A percentile compares a stretch with the other conserved stretches of the same genome.
phyloP scores from a whole-genome alignment of 2,797 vertebrate genomes.

The Rhinoraja longicauda region DNA sequence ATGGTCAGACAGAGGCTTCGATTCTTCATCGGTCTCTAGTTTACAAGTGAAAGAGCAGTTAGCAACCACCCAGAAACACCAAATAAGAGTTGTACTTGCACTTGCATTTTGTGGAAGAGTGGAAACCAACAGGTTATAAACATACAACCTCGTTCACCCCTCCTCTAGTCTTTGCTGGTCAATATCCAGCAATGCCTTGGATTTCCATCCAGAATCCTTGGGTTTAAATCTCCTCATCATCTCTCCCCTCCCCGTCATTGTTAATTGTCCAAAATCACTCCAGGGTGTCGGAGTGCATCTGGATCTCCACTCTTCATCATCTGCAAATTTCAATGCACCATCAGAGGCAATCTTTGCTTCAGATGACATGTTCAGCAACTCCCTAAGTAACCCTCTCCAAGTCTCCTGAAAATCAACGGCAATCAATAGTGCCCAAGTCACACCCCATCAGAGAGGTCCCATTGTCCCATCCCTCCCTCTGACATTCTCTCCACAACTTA shows the following conservation, averaged over 20 bases:
- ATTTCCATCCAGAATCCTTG: too few relatives aligned
- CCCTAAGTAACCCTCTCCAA: background rate
- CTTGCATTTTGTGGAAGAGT: constrained; percentile 42
- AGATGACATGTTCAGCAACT: background rate
- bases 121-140: constrained; percentile 10
- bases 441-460: too few relatives aligned
- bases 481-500: too few relatives aligned
- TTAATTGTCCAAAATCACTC: too few relatives aligned
- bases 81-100: background rate
- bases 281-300: too few relatives aligned
- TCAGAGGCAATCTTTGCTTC: background rate
- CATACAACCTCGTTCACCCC: background rate
- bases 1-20: background rate
- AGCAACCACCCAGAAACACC: background rate
- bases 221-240: background rate
- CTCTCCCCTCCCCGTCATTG: background rate
- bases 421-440: too few relatives aligned
- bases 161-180: background rate
- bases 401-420: too few relatives aligned
- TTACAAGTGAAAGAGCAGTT: background rate
- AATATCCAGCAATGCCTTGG: background rate
- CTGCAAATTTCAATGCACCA: background rate
- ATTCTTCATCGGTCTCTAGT: background rate
- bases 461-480: too few relatives aligned
- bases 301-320: background rate